These are phyloP conservation scores for Alethe castanea DNA, from an alignment of 2,113 vertebrate species.

Conservation along the genomic window DNA sequence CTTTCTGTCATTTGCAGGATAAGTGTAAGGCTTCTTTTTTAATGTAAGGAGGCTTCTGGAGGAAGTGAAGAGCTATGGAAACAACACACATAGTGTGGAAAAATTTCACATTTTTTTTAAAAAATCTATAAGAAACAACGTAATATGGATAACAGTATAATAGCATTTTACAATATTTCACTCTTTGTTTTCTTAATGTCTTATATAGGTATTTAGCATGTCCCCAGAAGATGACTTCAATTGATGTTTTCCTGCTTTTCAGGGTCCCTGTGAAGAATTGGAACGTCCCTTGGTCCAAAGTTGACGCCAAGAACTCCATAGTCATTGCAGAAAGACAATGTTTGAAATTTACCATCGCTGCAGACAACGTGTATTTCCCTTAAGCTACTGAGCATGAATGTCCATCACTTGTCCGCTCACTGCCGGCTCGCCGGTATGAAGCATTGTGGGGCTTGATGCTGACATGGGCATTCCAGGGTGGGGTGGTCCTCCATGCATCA, in stretches of 20 bases:
- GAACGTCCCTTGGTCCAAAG: conserved; percentile 88
- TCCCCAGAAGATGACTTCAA: conserved; percentile 87
- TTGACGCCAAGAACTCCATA: conserved; percentile 84
- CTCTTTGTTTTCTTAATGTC: conserved; percentile 96
- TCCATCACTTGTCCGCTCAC: conserved; percentile 88
- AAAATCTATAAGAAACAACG: conserved; percentile 99
- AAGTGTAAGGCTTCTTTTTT: conserved; percentile 84
- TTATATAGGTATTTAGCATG: conserved; percentile 96
- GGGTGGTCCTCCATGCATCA: conserved; percentile 87
- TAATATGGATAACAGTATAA: conserved; percentile 99
- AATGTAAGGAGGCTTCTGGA: conserved; percentile 89
- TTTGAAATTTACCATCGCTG: conserved; percentile 79
- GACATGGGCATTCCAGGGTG: conserved; percentile 89
- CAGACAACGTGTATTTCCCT: conserved; percentile 79
- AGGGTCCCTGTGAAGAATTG: conserved; percentile 87
- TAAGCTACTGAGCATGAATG: conserved; percentile 88
- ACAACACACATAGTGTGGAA: conserved; percentile 98
- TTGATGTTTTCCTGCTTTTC: conserved; percentile 84
- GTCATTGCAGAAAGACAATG: conserved; percentile 84
- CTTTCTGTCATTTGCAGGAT: conserved; percentile 81
- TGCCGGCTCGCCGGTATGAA: conserved; percentile 81
- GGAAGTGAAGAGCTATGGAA: conserved; percentile 91
- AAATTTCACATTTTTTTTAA: conserved; percentile 99
- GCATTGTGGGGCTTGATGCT: conserved; percentile 84
- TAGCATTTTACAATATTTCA: conserved; percentile 99